Evolutionary conservation across 64 coral and sea anemone genomes (phyloP).

Genomic region (Montipora efflorescens): DNA sequence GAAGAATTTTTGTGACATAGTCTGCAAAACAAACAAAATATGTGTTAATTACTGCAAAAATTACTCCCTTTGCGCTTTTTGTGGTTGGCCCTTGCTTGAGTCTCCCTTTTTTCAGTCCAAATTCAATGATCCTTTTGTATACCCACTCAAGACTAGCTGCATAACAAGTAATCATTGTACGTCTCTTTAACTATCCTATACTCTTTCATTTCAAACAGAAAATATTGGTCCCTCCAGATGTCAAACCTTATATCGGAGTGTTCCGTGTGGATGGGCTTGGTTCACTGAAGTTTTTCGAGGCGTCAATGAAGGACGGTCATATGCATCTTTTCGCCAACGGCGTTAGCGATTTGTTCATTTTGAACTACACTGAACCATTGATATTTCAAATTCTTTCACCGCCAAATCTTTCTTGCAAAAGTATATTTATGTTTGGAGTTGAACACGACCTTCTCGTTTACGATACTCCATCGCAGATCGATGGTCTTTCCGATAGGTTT

Average conservation of each 20-base stretch:
- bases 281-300: neutral
- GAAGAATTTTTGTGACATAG: too few species aligned
- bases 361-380: constrained; percentile 73
- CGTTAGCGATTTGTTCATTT: constrained; percentile 5
- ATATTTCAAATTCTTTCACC: constrained; percentile 47
- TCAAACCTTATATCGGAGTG: constrained; percentile 44
- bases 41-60: too few species aligned
- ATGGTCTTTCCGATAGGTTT: constrained; percentile 68
- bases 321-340: neutral
- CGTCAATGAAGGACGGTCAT: constrained; percentile 41
- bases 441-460: constrained; percentile 68
- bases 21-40: too few species aligned
- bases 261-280: constrained; percentile 41
- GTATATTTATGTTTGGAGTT: constrained; percentile 40
- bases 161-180: too few species aligned
- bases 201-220: constrained; percentile 24
- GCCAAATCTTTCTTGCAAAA: neutral
- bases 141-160: too few species aligned
- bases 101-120: neutral
- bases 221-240: constrained; percentile 38
- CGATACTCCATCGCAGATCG: constrained; percentile 33
- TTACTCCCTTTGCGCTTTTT: too few species aligned
- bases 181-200: neutral
- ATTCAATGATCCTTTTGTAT: too few species aligned
- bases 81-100: too few species aligned